Percentiles rank a stretch among this genome's conserved stretches.
phyloP scores from a whole-genome alignment of 2,113 vertebrate species.

The Phycodurus eques region DNA sequence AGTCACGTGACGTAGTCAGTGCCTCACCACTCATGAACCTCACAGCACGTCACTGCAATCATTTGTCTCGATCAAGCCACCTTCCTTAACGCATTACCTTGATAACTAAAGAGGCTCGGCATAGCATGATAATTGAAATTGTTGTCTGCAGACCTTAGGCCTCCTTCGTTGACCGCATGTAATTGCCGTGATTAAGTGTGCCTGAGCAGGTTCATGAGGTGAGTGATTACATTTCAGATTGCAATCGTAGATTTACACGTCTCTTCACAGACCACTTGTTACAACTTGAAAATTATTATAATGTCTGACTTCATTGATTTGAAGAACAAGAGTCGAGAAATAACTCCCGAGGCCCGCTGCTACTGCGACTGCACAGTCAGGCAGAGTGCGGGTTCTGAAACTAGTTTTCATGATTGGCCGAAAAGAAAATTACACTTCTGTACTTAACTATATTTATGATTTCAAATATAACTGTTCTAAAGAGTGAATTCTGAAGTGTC shows the following conservation, averaged over 20 bases:
- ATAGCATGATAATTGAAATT: background rate
- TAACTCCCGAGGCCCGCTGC: too few species aligned
- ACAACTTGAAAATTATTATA: background rate
- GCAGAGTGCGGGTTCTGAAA: too few species aligned
- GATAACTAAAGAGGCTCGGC: background rate
- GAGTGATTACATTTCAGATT: slow-evolving; percentile 4
- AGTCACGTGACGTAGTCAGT: too few species aligned
- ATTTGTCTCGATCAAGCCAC: background rate
- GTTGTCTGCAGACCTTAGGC: background rate
- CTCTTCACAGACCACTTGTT: background rate
- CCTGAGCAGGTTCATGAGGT: background rate
- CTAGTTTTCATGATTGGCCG: too few species aligned
- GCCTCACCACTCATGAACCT: too few species aligned
- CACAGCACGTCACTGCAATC: background rate
- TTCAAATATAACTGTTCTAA: too few species aligned
- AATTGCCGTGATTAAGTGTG: background rate
- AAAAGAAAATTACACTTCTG: too few species aligned
- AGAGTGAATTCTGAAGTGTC: too few species aligned
- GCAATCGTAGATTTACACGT: background rate
- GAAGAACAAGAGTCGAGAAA: background rate
- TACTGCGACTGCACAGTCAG: too few species aligned
- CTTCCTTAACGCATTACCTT: background rate
- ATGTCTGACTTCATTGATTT: background rate
- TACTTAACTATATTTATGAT: too few species aligned
- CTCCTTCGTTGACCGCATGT: background rate